Percentiles rank a stretch among this genome's conserved stretches.
Conservation (phyloP, 2,888 invertebrate genomes). For the Meta bourneti region DNA sequence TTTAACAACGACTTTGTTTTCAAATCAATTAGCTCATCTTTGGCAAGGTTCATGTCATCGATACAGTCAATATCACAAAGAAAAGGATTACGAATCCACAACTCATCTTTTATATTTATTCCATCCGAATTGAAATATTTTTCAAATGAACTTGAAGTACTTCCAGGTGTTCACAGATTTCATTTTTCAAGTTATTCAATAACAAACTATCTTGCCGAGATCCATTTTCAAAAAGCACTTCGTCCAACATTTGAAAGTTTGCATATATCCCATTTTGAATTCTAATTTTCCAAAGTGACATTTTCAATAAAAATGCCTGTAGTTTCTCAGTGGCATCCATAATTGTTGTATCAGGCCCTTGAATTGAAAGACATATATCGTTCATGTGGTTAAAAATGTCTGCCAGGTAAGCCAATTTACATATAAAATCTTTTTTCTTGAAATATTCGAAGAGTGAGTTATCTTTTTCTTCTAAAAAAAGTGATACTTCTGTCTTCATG, state of each 20-base stretch:
- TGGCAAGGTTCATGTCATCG: slow-evolving; percentile 62
- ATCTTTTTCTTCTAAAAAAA: slow-evolving; percentile 66
- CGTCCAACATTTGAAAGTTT: slow-evolving; percentile 64
- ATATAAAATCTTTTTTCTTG: slow-evolving; percentile 70
- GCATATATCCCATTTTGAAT: slow-evolving; percentile 58
- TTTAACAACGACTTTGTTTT: slow-evolving; percentile 56
- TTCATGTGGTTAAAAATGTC: slow-evolving; percentile 71
- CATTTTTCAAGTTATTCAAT: no score
- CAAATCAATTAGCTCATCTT: slow-evolving; percentile 61
- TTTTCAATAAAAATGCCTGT: slow-evolving; percentile 61
- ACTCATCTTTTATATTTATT: slow-evolving; percentile 63
- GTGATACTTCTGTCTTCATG: slow-evolving; percentile 62
- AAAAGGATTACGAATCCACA: slow-evolving; percentile 64
- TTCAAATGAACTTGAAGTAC: slow-evolving; percentile 17
- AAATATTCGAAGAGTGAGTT: slow-evolving; percentile 70
- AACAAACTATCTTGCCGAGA: slow-evolving; percentile 52
- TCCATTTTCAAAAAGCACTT: slow-evolving; percentile 58
- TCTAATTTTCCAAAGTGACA: slow-evolving; percentile 60
- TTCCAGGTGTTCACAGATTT: no score
- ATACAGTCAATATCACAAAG: slow-evolving; percentile 57
- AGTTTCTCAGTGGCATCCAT: slow-evolving; percentile 61
- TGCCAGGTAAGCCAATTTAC: slow-evolving; percentile 70
- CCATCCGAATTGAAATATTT: slow-evolving; percentile 27
- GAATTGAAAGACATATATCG: slow-evolving; percentile 63
- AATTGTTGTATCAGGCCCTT: slow-evolving; percentile 58